These are phyloP conservation scores for Platorchestia sp. DNA, from an alignment of 1,140 invertebrate species.

Conservation along the genomic window DNA sequence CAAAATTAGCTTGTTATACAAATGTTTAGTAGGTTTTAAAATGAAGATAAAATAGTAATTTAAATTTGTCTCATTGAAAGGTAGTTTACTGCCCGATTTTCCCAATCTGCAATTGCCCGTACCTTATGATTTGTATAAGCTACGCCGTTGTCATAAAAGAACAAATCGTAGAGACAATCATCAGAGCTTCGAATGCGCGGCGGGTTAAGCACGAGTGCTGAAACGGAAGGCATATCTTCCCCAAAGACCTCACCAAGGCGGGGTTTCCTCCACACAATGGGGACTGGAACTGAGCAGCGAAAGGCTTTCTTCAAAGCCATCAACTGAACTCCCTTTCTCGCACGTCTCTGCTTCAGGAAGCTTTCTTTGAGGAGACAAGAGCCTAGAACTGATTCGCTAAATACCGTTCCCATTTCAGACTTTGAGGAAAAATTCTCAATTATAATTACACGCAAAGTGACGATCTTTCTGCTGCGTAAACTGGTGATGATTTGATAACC, in stretches of 20 bases:
- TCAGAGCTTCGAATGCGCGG: neutral
- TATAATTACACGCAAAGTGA: neutral
- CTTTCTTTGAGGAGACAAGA: neutral
- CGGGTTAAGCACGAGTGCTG: neutral
- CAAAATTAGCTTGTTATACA: neutral
- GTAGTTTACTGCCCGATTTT: neutral
- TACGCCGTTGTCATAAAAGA: neutral
- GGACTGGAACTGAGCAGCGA: neutral
- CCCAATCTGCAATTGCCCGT: neutral
- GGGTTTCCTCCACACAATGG: neutral
- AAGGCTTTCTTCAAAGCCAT: neutral
- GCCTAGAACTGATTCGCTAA: neutral
- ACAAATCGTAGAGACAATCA: neutral
- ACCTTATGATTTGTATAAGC: neutral
- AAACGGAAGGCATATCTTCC: neutral
- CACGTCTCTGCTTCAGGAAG: neutral
- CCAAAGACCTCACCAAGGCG: neutral
- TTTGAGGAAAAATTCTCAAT: neutral
- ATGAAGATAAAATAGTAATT: neutral
- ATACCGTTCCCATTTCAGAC: neutral
- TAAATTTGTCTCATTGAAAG: neutral
- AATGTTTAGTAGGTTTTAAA: neutral
- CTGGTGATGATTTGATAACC: neutral
- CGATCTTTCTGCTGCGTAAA: neutral
- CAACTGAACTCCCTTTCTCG: neutral